Evolutionary conservation across 2,888 invertebrate genomes (phyloP).

Genomic region (Noctua pronuba): DNA sequence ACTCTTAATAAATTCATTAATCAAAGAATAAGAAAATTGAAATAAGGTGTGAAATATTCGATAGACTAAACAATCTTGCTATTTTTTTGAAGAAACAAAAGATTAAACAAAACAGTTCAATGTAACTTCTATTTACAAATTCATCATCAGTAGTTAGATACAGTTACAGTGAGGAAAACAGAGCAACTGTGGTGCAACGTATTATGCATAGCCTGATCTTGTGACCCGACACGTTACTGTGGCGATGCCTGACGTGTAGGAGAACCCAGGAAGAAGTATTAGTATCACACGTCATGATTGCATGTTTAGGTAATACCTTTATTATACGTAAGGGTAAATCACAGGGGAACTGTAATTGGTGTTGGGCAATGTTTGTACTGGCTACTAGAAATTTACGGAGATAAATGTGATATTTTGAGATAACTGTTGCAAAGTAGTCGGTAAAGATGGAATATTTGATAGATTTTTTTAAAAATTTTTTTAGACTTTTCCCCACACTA

Average conservation of each 20-base stretch:
- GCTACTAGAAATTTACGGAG: not conserved
- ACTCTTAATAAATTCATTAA: no score
- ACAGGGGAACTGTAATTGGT: not conserved
- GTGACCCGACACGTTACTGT: constrained; percentile 43
- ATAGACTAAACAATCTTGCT: no score
- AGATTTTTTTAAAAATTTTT: no score
- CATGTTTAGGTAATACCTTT: constrained; percentile 18
- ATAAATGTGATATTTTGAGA: not conserved
- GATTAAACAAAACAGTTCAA: not conserved
- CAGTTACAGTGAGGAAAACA: constrained; percentile 29
- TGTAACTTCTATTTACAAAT: constrained; percentile 10
- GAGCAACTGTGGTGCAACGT: constrained; percentile 13
- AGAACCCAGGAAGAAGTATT: constrained; percentile 42
- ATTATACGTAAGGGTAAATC: not conserved
- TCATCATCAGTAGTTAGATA: not conserved
- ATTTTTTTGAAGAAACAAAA: not conserved
- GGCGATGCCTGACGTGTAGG: constrained; percentile 20
- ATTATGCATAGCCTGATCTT: constrained; percentile 31
- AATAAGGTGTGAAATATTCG: no score
- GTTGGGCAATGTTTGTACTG: not conserved
- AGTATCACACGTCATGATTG: constrained; percentile 9
- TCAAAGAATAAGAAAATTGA: no score
- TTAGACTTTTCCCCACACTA: no score
- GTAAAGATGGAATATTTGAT: no score
- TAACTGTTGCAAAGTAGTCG: no score